phyloP scores from a whole-genome alignment of 2,888 invertebrate species.

The Pristionchus arcanus region DNA sequence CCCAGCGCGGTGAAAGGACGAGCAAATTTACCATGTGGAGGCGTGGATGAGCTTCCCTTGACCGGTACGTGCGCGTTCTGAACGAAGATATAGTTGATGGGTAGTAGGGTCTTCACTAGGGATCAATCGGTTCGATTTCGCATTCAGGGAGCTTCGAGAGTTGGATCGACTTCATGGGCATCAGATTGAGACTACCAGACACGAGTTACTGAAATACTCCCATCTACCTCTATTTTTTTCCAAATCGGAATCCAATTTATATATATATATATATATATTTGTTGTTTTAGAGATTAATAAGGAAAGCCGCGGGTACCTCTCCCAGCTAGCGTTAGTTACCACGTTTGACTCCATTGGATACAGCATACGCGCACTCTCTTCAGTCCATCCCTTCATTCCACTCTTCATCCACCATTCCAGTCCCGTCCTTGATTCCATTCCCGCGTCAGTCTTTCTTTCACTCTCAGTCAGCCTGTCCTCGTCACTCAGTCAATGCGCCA shows the following conservation, averaged over 20 bases:
- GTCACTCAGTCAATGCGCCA: conserved; percentile 28
- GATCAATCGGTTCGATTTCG: conserved; percentile 29
- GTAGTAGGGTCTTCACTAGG: conserved; percentile 35
- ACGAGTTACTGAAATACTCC: conserved; percentile 54
- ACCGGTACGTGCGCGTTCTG: conserved; percentile 57
- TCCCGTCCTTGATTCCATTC: conserved; percentile 8
- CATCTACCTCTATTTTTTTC: conserved; percentile 30
- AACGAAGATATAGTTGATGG: conserved; percentile 50
- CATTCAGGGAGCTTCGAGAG: conserved; percentile 37
- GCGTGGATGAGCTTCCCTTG: conserved; percentile 54
- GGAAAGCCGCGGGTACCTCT: conserved; percentile 56
- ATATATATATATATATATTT: neutral
- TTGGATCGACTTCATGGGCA: conserved; percentile 11
- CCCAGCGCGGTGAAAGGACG: conserved; percentile 22
- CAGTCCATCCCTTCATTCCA: conserved; percentile 45
- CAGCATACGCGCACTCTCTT: conserved; percentile 28
- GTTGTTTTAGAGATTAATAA: neutral
- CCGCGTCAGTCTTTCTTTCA: conserved; percentile 9
- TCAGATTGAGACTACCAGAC: conserved; percentile 38
- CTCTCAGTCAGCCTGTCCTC: conserved; percentile 15
- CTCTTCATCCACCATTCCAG: conserved; percentile 27
- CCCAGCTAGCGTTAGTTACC: conserved; percentile 54
- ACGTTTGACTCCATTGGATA: conserved; percentile 22
- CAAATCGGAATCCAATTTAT: neutral
- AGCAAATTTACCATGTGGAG: conserved; percentile 37